Percentiles rank a stretch among this genome's conserved stretches.
Conservation (phyloP, 1,140 invertebrate species). For the Trachymyrmex septentrionalis region DNA sequence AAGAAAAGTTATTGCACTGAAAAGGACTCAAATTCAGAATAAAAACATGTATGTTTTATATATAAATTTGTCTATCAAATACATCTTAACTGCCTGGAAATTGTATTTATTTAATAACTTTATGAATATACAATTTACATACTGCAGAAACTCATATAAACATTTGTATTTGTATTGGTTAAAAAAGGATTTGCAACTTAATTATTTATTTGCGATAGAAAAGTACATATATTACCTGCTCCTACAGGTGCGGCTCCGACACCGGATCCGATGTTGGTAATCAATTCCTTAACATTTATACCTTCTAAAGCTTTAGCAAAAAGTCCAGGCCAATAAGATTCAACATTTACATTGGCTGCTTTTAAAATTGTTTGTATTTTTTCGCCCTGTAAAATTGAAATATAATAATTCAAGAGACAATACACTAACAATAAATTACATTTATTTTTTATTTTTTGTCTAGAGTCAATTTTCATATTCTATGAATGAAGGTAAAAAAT, state of each 20-base stretch:
- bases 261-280: constrained; percentile 97
- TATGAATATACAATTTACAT: no score
- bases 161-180: no score
- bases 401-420: background rate
- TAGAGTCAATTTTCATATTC: background rate
- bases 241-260: constrained; percentile 94
- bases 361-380: constrained; percentile 99
- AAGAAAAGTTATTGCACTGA: no score
- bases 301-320: constrained; percentile 99
- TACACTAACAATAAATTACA: background rate
- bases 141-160: no score
- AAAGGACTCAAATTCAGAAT: no score
- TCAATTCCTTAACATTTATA: constrained; percentile 97
- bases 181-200: no score
- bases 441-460: background rate
- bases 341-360: constrained; percentile 97
- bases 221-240: constrained; percentile 86
- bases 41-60: no score
- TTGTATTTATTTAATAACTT: no score
- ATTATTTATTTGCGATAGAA: background rate
- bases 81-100: no score
- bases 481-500: no score
- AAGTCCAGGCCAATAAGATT: constrained; percentile 99
- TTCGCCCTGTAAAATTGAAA: constrained; percentile 92
- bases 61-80: no score